Conservation (phyloP, 1,140 invertebrate genomes). For the Lepidurus couesii region DNA sequence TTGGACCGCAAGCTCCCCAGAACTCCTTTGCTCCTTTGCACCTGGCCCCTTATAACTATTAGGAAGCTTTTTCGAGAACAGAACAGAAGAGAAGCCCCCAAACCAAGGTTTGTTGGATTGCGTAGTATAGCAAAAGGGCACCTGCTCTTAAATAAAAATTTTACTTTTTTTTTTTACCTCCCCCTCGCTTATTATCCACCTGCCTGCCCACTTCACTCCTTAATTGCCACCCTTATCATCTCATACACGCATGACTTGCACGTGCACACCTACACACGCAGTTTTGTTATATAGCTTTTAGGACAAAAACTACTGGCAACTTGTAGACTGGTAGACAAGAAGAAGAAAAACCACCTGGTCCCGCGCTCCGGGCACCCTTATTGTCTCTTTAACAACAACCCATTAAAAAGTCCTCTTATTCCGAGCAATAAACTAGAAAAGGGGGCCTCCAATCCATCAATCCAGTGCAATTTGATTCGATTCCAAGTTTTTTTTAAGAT, state of each 20-base stretch:
- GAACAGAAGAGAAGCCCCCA: neutral
- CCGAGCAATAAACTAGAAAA: neutral
- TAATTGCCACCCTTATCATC: conserved; percentile 1
- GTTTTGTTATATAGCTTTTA: too few relatives aligned
- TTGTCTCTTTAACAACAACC: neutral
- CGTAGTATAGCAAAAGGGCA: neutral
- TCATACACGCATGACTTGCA: neutral
- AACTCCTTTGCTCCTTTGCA: neutral
- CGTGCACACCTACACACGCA: conserved; percentile 14
- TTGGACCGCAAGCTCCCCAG: neutral
- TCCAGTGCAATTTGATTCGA: too few relatives aligned
- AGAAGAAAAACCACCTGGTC: neutral
- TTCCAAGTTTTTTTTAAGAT: too few relatives aligned
- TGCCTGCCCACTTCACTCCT: neutral
- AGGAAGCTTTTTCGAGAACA: neutral
- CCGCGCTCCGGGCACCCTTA: conserved; percentile 2
- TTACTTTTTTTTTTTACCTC: neutral
- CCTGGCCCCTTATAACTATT: conserved; percentile 18
- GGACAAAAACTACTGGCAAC: too few relatives aligned
- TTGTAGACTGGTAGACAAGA: neutral
- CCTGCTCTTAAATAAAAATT: neutral
- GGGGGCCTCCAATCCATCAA: neutral
- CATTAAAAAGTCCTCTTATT: neutral
- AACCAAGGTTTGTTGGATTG: neutral
- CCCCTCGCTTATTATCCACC: neutral